Percentiles rank a stretch among this genome's conserved stretches.
Evolutionary conservation across 1,140 invertebrate species (phyloP).

Genomic region (Sitobion miscanthi): DNA sequence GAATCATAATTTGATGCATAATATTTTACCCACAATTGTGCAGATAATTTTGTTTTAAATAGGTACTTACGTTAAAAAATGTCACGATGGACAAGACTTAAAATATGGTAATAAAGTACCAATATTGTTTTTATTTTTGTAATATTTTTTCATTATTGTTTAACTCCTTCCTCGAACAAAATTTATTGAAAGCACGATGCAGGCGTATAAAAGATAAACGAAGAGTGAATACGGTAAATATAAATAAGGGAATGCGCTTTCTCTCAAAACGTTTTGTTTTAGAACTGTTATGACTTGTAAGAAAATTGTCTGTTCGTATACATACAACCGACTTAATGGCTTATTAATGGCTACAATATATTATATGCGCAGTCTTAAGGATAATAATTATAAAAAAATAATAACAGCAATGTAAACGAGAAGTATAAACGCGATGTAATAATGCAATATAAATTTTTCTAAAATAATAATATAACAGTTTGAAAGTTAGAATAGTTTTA

Average conservation of each 20-base stretch:
- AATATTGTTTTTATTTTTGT: not conserved
- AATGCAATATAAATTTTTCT: not conserved
- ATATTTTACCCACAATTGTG: not conserved
- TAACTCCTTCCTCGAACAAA: not conserved
- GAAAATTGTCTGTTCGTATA: not conserved
- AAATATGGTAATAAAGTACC: not conserved
- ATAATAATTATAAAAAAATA: not conserved
- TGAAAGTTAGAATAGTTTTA: not conserved
- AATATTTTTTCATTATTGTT: not conserved
- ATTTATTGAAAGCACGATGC: not conserved
- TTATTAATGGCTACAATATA: not conserved
- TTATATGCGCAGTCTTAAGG: not conserved
- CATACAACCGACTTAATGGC: not conserved
- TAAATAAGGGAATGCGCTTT: not conserved
- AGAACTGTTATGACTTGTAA: not conserved
- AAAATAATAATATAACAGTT: not conserved
- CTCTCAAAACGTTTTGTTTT: not conserved
- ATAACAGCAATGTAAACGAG: not conserved
- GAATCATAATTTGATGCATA: not conserved
- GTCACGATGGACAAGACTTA: not conserved
- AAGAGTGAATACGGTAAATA: not conserved
- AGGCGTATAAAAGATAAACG: not conserved
- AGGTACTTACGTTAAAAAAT: not conserved
- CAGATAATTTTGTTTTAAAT: not conserved
- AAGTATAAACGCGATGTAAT: conserved; percentile 14